Base-by-base conservation (phyloP, 1,140 invertebrate species). In the Diachasma alloeum region DNA sequence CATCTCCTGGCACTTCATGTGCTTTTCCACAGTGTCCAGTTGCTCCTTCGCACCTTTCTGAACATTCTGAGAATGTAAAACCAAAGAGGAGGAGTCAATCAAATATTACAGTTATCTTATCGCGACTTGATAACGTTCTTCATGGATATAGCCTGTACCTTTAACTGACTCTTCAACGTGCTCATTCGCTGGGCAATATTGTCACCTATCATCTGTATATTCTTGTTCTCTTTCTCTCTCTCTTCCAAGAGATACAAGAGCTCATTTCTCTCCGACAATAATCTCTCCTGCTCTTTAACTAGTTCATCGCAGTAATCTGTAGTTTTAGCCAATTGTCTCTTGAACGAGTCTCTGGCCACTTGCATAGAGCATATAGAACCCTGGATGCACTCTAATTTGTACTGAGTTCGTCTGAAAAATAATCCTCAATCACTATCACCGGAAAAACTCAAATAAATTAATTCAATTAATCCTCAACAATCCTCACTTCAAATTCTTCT, bases 291-390 rank as follows among this genome's bases (percentile, higher is more conserved):
- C 76, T 92, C 90, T 1, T 77, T 78, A 1, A 92, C 88, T n/a
- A 93, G 83, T 78, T 91, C 89, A 78, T 91, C 87, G 31, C 91
- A 90, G 81, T 91, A 91, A 19, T 80, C 82, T 81, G 91, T 91
- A 0, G 90, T 90, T 81, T 92, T 92, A n/a, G 84, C 88, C 36
- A 92, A 82, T 79, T 92, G 91, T 70, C 89, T 88, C 48, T 90
- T 90, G 8, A 90, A 89, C 2, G 91, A 91, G 73, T 91, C 91
- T 68, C 89, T 85, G 15, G 90, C 91, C 36, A 91, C 82, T 82
- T 91, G 88, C 22, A 90, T 85, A 3, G 90, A 88, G 46, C 86
- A 87, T 56, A 90, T 56, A 15, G 79, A 80, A 75, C 87, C 90
- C 78, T 91, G 89, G 15, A 90, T 75, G 74, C 88, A 83, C 53